A percentile compares a stretch with the other conserved stretches of the same genome.
These are phyloP conservation scores for Coecobrya sp. DNA, from an alignment of 2,888 invertebrate species.

Conservation along the genomic window DNA sequence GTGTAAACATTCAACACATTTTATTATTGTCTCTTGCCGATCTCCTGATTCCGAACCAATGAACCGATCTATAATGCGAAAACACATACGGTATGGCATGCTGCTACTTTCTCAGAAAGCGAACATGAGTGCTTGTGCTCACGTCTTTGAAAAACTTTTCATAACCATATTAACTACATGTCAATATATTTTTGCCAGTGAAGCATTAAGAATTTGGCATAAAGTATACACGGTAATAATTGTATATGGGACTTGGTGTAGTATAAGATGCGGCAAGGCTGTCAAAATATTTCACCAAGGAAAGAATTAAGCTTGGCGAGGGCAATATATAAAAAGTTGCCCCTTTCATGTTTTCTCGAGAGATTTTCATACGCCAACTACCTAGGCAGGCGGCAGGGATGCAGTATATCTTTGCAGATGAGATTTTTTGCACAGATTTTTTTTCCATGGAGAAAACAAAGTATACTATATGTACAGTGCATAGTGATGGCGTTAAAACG, in stretches of 20 bases:
- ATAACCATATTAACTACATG: constrained; percentile 33
- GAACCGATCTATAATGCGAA: constrained; percentile 17
- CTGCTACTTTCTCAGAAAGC: neutral
- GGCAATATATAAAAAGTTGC: constrained; percentile 10
- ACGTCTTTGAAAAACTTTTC: constrained; percentile 20
- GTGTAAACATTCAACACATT: constrained; percentile 62
- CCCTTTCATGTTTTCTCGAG: neutral
- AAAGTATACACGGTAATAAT: neutral
- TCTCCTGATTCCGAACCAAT: constrained; percentile 57
- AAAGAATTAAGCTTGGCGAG: constrained; percentile 17
- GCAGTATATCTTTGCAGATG: neutral
- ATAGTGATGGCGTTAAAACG: neutral
- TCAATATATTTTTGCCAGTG: constrained; percentile 33
- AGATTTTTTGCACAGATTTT: neutral
- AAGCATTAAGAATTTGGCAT: constrained; percentile 31
- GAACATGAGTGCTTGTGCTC: neutral
- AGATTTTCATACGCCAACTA: neutral
- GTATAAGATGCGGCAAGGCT: neutral
- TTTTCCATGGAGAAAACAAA: neutral
- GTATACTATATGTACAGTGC: neutral
- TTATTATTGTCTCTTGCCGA: constrained; percentile 52
- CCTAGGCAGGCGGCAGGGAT: neutral
- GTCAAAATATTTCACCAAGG: constrained; percentile 37
- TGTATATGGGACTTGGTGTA: neutral
- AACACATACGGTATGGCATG: neutral